These are phyloP conservation scores for Lathamus discolor DNA, from an alignment of 2,113 vertebrate species.

Conservation along the genomic window DNA sequence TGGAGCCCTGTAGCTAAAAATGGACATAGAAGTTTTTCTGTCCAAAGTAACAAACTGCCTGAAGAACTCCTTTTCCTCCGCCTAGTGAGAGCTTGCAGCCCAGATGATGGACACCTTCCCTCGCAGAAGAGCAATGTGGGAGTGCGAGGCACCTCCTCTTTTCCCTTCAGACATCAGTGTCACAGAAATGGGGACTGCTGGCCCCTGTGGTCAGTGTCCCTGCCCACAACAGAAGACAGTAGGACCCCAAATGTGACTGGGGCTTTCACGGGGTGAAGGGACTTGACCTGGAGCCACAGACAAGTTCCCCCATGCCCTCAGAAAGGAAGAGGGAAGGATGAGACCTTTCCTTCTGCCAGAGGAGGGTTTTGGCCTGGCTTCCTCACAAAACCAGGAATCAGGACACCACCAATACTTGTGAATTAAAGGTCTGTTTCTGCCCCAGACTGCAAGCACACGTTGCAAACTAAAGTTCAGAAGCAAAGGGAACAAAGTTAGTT, in stretches of 20 bases:
- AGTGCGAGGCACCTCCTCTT: rapidly evolving
- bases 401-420: neutral
- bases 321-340: neutral
- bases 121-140: rapidly evolving
- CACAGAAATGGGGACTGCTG: neutral
- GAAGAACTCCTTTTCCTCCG: neutral
- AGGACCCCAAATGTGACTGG: neutral
- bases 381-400: neutral
- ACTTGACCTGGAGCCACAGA: neutral
- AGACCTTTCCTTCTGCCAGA: no score
- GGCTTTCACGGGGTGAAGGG: rapidly evolving
- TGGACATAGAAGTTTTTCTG: neutral
- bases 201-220: neutral
- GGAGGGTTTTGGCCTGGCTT: neutral
- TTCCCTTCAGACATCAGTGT: neutral
- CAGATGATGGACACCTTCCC: neutral
- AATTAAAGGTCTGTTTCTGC: neutral
- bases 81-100: neutral
- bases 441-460: neutral
- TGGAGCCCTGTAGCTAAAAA: neutral
- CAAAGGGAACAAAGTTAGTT: neutral
- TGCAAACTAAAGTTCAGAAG: neutral
- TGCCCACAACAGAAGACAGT: neutral
- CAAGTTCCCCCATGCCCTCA: rapidly evolving
- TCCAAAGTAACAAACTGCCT: neutral